phyloP scores from a whole-genome alignment of 2,888 invertebrate species.

The Mimas tiliae region DNA sequence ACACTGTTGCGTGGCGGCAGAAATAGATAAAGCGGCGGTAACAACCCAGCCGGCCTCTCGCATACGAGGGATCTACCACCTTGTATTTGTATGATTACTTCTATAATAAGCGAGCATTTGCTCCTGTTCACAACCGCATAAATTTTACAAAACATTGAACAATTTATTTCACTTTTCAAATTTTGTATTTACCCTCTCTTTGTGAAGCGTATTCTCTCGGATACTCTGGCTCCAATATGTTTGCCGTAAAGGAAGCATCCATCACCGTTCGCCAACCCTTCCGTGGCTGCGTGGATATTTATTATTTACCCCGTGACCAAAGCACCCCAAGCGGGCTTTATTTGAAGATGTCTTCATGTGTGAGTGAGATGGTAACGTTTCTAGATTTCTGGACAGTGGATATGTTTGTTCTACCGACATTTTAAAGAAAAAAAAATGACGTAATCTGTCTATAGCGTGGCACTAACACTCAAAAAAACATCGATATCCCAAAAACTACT shows the following conservation, averaged over 20 bases:
- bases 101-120: not conserved
- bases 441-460: too few species aligned
- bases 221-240: conserved; percentile 51
- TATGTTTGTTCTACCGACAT: not conserved
- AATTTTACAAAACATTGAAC: conserved; percentile 8
- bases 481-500: too few species aligned
- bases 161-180: conserved; percentile 28
- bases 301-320: conserved; percentile 62
- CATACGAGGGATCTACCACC: too few species aligned
- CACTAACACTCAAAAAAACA: too few species aligned
- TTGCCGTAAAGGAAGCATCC: conserved; percentile 50
- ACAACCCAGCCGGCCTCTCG: too few species aligned
- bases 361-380: conserved; percentile 16
- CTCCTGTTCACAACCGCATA: not conserved
- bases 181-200: conserved; percentile 18
- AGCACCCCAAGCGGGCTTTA: conserved; percentile 35
- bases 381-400: conserved; percentile 13
- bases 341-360: conserved; percentile 38
- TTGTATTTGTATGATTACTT: too few species aligned
- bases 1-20: too few species aligned
- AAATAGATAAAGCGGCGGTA: too few species aligned
- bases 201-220: conserved; percentile 30
- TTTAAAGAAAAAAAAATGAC: too few species aligned
- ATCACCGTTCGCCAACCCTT: conserved; percentile 56
- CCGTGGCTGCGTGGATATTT: conserved; percentile 47